Base-by-base conservation (phyloP, 2,888 invertebrate species). In the Epinotia nisella region DNA sequence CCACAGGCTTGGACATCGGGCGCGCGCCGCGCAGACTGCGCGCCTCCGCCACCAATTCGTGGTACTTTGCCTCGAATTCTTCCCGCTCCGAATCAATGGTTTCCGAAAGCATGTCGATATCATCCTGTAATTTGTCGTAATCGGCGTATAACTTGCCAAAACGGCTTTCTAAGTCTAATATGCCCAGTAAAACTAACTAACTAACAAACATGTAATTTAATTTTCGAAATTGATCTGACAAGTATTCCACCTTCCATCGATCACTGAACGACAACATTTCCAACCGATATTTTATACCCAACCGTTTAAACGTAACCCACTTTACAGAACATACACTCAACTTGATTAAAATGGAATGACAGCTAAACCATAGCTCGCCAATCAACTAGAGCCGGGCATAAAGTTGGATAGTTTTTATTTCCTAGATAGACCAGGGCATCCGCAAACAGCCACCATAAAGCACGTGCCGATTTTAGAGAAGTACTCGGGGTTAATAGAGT, bases 311-410 rank as follows among this genome's bases (percentile, higher is more conserved):
- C n/a, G n/a, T 35, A 35, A 45, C 21, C 21, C 61, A 49, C 45
- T 61, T 61, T 61, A 45, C 19, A 24, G 35, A 61, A 61, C 41
- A 17, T 61, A 39, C 60, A 61, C 60, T 61, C 41, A 15, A 45
- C 19, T 61, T 61, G 60, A 61, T 60, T 60, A 60, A 60, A 60
- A 21, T 60, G 19, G 39, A 39, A 41, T 39, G 59, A 59, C 35
- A 59, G 59, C 10, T 41, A 59, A 60, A 60, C 60, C 35, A 59
- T 35, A 59, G 35, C 10, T 59, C n/a, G 10, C 35, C 59, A 59
- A 59, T 60, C 60, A 39, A 60, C 60, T 60, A 59, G 39, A 60
- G 35, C 10, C 15, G 60, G 19, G 11, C 39, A 35, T 41, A 39
- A 61, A 41, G 39, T 41, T 5, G 41, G 41, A 19, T 41, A 21